phyloP scores from a whole-genome alignment of 2,888 invertebrate genomes.

The Gibbula magus region DNA sequence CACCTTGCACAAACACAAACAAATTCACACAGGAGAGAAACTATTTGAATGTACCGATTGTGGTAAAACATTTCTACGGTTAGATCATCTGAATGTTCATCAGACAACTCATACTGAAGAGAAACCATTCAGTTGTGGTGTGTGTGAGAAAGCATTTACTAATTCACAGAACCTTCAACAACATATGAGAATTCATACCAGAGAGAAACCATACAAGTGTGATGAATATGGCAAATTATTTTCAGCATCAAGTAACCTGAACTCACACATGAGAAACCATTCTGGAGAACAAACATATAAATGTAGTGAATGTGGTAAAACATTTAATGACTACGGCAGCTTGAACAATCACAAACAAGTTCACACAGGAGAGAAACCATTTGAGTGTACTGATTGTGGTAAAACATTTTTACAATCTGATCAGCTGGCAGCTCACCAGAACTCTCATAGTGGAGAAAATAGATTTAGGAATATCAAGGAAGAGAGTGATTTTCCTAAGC shows the following conservation, averaged over 20 bases:
- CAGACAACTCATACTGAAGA: background rate
- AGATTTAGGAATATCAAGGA: no score
- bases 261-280: background rate
- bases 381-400: no score
- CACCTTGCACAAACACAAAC: background rate
- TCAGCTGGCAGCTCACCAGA: no score
- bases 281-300: background rate
- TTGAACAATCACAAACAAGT: no score
- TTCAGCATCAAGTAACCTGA: background rate
- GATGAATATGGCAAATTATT: background rate
- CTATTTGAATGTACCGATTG: no score
- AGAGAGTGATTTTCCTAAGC: no score
- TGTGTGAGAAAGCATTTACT: background rate
- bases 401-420: no score
- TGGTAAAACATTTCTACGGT: background rate
- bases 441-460: no score
- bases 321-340: background rate
- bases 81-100: background rate
- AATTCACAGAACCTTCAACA: background rate
- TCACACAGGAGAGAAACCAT: no score
- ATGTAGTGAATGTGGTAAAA: background rate
- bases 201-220: background rate
- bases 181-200: background rate
- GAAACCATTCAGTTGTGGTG: background rate
- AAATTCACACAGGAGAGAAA: background rate